Conservation (phyloP, 1,140 invertebrate genomes). For the Leptestheria dahalacensis region DNA sequence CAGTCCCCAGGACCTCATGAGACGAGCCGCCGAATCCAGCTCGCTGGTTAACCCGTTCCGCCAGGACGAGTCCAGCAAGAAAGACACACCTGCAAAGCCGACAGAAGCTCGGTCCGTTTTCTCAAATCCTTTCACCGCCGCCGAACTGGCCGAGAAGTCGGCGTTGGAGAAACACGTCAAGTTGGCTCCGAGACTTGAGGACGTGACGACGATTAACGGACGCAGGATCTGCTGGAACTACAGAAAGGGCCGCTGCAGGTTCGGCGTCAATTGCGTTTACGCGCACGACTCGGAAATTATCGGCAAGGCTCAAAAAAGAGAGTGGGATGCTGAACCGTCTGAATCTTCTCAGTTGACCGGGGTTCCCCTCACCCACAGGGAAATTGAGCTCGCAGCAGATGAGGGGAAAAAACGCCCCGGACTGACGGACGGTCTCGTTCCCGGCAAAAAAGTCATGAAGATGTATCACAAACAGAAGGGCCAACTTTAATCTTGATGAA, state of each 20-base stretch:
- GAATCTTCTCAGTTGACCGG: no score
- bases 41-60: not conserved
- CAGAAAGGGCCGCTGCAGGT: slow-evolving; percentile 71
- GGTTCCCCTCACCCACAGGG: no score
- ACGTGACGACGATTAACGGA: slow-evolving; percentile 58
- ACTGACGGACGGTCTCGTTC: slow-evolving; percentile 53
- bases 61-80: not conserved
- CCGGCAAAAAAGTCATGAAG: slow-evolving; percentile 70
- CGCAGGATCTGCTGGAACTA: slow-evolving; percentile 89
- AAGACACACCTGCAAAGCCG: not conserved
- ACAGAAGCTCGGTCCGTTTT: slow-evolving; percentile 49
- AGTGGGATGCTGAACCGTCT: no score
- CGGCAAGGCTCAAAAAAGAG: no score
- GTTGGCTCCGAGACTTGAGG: slow-evolving; percentile 62
- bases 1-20: no score
- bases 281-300: slow-evolving; percentile 82
- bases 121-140: slow-evolving; percentile 73
- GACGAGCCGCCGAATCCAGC: not conserved
- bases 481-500: no score
- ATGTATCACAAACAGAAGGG: slow-evolving; percentile 49
- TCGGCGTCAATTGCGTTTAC: slow-evolving; percentile 82
- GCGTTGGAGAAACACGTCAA: slow-evolving; percentile 86
- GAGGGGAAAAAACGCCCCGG: slow-evolving; percentile 59
- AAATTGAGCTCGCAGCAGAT: not conserved
- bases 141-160: slow-evolving; percentile 69